phyloP scores from a whole-genome alignment of 2,113 vertebrate genomes.

The Psammodynastes pulverulentus region DNA sequence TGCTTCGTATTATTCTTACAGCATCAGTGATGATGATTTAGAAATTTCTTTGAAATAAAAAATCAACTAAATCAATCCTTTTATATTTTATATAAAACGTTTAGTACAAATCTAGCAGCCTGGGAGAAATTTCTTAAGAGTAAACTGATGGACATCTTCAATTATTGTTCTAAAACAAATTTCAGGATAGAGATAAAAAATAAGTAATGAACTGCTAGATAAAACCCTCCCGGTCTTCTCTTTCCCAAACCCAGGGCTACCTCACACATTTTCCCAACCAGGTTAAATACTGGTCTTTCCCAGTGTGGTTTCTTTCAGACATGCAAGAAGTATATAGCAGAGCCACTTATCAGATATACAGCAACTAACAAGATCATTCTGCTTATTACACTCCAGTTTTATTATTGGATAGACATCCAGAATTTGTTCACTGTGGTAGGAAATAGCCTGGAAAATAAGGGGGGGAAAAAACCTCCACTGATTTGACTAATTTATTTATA shows the following conservation, averaged over 20 bases:
- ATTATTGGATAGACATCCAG: neutral
- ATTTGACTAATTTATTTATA: neutral
- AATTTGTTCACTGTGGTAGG: neutral
- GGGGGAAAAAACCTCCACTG: rapidly evolving
- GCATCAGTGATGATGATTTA: neutral
- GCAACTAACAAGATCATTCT: neutral
- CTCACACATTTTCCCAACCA: neutral
- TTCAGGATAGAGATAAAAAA: neutral
- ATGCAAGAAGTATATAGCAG: neutral
- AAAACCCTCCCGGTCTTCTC: neutral
- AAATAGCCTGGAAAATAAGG: no score
- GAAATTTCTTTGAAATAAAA: neutral
- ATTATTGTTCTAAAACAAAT: neutral
- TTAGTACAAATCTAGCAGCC: neutral
- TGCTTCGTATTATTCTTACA: neutral
- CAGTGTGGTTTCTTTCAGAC: neutral
- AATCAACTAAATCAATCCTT: neutral
- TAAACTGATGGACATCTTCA: neutral
- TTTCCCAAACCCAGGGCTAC: neutral
- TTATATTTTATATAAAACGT: neutral
- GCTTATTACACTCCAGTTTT: neutral
- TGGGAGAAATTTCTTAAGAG: neutral
- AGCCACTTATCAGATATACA: neutral
- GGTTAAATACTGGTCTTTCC: neutral
- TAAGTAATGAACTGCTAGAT: neutral